Conservation (phyloP, 2,888 invertebrate species). For the Osmoderma eremita region DNA sequence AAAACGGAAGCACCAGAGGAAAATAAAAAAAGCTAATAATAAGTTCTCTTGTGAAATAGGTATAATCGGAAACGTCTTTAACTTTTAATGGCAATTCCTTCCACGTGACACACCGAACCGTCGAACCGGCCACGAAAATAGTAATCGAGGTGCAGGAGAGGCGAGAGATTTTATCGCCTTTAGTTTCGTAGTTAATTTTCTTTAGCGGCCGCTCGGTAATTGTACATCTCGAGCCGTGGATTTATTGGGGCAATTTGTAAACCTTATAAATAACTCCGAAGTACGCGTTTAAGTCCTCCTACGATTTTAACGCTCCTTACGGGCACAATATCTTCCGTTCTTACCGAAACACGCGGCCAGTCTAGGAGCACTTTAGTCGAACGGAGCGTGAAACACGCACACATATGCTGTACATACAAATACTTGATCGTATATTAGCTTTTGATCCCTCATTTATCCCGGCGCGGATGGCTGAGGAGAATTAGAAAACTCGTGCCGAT, state of each 20-base stretch:
- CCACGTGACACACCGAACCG: not conserved
- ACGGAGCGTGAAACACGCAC: not conserved
- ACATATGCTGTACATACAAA: not conserved
- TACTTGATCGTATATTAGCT: conserved; percentile 22
- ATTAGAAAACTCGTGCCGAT: too few species aligned
- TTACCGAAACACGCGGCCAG: not conserved
- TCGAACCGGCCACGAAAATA: conserved; percentile 10
- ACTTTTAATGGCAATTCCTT: not conserved
- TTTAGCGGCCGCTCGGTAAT: conserved; percentile 35
- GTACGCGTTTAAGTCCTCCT: conserved; percentile 28
- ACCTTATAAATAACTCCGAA: conserved; percentile 33
- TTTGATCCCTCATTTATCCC: not conserved
- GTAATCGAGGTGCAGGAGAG: conserved; percentile 2
- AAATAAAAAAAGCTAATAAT: too few species aligned
- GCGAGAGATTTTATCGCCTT: conserved; percentile 30
- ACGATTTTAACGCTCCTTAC: conserved; percentile 31
- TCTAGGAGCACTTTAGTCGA: not conserved
- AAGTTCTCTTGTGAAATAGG: too few species aligned
- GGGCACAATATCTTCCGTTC: not conserved
- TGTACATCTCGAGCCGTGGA: conserved; percentile 34
- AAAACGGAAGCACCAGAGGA: too few species aligned
- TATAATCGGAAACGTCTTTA: not conserved
- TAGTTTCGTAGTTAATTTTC: conserved; percentile 37
- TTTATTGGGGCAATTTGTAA: conserved; percentile 37
- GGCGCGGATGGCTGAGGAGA: too few species aligned